phyloP scores from a whole-genome alignment of 2,888 invertebrate genomes.

The Rhagonycha fulva region DNA sequence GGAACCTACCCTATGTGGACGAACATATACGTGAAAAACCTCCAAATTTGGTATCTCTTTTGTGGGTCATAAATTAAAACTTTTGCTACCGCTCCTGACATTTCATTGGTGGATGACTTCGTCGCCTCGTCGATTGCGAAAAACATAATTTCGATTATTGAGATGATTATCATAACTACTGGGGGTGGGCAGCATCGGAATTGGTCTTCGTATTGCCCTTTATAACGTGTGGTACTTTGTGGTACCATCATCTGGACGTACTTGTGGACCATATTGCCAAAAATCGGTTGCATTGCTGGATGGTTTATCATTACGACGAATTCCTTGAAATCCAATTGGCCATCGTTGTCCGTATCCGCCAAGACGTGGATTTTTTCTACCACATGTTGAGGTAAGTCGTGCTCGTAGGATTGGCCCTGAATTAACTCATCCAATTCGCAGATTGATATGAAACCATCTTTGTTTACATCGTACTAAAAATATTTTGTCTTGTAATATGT shows the following conservation, averaged over 20 bases:
- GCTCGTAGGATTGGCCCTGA: not conserved
- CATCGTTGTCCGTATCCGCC: not conserved
- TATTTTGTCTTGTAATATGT: not conserved
- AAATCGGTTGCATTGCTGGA: not conserved
- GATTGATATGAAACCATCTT: not conserved
- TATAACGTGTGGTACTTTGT: not conserved
- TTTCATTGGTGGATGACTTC: conserved; percentile 45
- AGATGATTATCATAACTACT: conserved; percentile 88
- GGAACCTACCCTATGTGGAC: conserved; percentile 85
- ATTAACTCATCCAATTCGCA: not conserved
- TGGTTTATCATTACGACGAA: not conserved
- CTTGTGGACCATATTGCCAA: not conserved
- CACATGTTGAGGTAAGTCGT: conserved; percentile 3
- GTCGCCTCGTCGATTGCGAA: conserved; percentile 56
- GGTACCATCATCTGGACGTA: not conserved
- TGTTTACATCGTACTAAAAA: conserved; percentile 1
- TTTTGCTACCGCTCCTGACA: conserved; percentile 73
- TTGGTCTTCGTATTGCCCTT: conserved; percentile 58
- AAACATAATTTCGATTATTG: conserved; percentile 81
- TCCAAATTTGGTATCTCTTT: conserved; percentile 85
- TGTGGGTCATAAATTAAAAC: conserved; percentile 88
- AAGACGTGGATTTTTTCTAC: not conserved
- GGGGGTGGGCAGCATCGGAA: conserved; percentile 93
- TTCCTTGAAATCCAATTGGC: not conserved
- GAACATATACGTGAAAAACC: conserved; percentile 93